Percentiles rank a stretch among this genome's conserved stretches.
Conservation (phyloP, 2,888 invertebrate genomes). For the Coleophora flavipennella region DNA sequence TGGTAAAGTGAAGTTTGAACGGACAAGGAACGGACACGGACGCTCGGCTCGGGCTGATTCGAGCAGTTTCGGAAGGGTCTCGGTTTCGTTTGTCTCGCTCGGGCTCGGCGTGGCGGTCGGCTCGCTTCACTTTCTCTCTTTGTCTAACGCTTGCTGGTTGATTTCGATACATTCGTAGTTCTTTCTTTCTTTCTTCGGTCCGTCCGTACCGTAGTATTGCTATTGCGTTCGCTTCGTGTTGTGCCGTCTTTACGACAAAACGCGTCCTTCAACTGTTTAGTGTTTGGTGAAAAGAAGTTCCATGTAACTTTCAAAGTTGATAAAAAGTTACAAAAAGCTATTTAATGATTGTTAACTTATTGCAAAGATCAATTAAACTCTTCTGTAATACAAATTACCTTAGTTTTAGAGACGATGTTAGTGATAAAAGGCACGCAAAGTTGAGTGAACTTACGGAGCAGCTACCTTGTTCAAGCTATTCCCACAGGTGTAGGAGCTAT, state of each 20-base stretch:
- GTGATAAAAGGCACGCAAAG: conserved; percentile 38
- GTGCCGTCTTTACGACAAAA: conserved; percentile 17
- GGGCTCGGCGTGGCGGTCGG: too few species aligned
- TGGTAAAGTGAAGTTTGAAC: too few species aligned
- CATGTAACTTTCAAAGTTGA: conserved; percentile 45
- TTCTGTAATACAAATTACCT: too few species aligned
- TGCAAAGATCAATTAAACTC: conserved; percentile 1
- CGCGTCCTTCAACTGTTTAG: conserved; percentile 37
- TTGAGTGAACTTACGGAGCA: conserved; percentile 58
- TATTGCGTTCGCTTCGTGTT: conserved; percentile 14
- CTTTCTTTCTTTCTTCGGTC: too few species aligned
- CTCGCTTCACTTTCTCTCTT: too few species aligned
- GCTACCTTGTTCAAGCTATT: conserved; percentile 39
- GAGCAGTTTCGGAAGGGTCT: conserved; percentile 1
- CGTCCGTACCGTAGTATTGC: too few species aligned
- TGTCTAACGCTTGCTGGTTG: too few species aligned
- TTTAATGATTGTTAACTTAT: conserved; percentile 16
- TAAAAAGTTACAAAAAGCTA: conserved; percentile 24
- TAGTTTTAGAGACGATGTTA: conserved; percentile 7
- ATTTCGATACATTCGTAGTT: too few species aligned
- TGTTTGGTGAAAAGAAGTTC: conserved; percentile 51
- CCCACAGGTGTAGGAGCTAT: conserved; percentile 48
- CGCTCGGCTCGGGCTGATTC: too few species aligned
- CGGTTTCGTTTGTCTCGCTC: conserved; percentile 11
- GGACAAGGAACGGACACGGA: too few species aligned